Evolutionary conservation across 1,140 invertebrate species (phyloP).

Genomic region (Eriosoma lanigerum): DNA sequence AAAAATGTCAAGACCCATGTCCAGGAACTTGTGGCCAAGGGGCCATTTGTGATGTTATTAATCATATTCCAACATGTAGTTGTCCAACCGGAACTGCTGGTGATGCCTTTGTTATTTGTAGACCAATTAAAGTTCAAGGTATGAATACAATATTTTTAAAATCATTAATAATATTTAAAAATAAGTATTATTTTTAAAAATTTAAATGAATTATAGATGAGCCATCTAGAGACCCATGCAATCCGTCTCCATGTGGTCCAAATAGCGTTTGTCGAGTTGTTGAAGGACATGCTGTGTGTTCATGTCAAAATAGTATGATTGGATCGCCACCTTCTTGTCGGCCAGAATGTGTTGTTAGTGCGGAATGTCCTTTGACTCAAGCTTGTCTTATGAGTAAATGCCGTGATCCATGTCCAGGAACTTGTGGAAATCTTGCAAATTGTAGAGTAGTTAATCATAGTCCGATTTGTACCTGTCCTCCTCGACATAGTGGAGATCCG

Average conservation of each 20-base stretch:
- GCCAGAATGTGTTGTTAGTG: conserved; percentile 76
- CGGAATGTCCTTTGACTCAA: conserved; percentile 75
- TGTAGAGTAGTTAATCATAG: conserved; percentile 72
- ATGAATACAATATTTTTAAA: background rate
- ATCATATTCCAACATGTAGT: conserved; percentile 70
- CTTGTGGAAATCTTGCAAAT: conserved; percentile 74
- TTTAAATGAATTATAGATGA: conserved; percentile 53
- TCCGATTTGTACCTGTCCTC: conserved; percentile 63
- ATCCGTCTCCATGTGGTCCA: conserved; percentile 68
- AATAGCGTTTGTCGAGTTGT: conserved; percentile 70
- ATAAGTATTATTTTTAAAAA: conserved; percentile 4
- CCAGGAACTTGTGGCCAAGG: conserved; percentile 76
- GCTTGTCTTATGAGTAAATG: conserved; percentile 79
- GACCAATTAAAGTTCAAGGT: conserved; percentile 55
- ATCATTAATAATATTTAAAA: background rate
- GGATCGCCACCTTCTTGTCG: conserved; percentile 73
- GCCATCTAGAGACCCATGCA: conserved; percentile 59
- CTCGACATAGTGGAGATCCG: conserved; percentile 63
- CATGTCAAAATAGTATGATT: conserved; percentile 64
- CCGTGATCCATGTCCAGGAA: conserved; percentile 74
- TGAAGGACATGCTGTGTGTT: conserved; percentile 70
- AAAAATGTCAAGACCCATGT: conserved; percentile 77
- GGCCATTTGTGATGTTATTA: conserved; percentile 72
- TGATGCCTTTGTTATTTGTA: conserved; percentile 76
- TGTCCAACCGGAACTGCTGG: conserved; percentile 70